Percentiles rank a stretch among this genome's conserved stretches.
Conservation (phyloP, 2,113 vertebrate genomes). For the Corythaixoides concolor region DNA sequence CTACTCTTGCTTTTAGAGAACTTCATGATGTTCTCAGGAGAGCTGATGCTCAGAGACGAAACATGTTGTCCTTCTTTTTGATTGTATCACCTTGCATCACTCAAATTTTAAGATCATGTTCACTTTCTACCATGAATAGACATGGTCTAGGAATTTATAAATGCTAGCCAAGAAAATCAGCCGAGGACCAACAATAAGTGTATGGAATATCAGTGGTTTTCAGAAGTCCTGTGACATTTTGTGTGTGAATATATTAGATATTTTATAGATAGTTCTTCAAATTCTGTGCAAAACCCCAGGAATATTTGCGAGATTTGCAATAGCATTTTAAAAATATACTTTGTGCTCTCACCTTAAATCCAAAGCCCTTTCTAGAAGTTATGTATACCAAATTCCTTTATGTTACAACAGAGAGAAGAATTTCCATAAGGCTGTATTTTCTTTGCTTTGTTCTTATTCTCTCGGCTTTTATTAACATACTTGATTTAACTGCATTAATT, state of each 20-base stretch:
- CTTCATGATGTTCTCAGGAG: neutral
- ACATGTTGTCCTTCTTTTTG: neutral
- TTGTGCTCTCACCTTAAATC: neutral
- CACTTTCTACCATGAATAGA: neutral
- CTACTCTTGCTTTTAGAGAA: neutral
- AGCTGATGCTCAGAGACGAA: neutral
- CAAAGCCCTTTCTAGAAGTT: neutral
- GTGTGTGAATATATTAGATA: neutral
- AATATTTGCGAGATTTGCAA: neutral
- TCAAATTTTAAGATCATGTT: neutral
- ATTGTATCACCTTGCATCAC: neutral
- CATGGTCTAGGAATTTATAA: neutral
- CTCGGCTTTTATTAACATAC: neutral
- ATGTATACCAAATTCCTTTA: neutral
- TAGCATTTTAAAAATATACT: neutral
- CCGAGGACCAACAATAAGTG: neutral
- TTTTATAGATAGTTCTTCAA: neutral
- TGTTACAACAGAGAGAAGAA: neutral
- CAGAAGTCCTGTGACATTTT: neutral
- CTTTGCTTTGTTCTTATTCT: neutral
- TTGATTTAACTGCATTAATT: neutral
- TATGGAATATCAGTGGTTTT: rapidly evolving
- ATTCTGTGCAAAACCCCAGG: rapidly evolving
- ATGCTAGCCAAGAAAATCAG: neutral
- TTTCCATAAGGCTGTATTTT: neutral